Base-by-base conservation (phyloP, 1,140 invertebrate genomes). In the Drosophila kepulauana region DNA sequence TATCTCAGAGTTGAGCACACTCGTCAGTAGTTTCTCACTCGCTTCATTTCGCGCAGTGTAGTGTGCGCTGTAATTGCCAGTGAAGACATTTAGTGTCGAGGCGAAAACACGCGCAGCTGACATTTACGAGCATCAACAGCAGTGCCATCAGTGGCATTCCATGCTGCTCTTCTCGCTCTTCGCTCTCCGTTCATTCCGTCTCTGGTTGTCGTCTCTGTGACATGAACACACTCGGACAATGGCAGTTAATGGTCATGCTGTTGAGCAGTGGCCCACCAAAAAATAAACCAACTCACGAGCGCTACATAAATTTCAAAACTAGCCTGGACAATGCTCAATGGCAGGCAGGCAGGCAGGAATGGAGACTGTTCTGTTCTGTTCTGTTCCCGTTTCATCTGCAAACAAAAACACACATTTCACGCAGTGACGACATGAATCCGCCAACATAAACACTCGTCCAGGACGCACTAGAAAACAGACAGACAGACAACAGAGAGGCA, bases 371-470 rank as follows among this genome's bases (percentile, higher is more conserved):
- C 2, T 13, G 11, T 38, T 41, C 20, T 5, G 46, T 16, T 30
- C 20, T 49, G 57, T 63, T 16, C 49, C 49, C 72, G 72, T 25
- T 67, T 64, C 85, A 88, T 78, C 62, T 89, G 84, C 20, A 25
- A 0, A 25, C 3, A 25, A 2, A 20, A 20, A 38, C 35, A 84
- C 85, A 88, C 84, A 88, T 89, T 84, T 88, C 80, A 88, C 85
- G 75, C 84, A 89, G 84, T 88, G 84, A 88, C 81, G 84, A 89
- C 84, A 88, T 84, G 85, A 84, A 89, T 88, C 84, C 84, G 84
- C 84, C 84, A 89, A 88, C 84, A 88, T 88, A 87, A 87, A 87
- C 84, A 87, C 85, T 78, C 52, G 68, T 57, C 63, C 76, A 79
- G 62, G 61, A 85, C 82, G 68, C 82, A 82, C 82, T 56, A 63